Percentiles rank a stretch among this genome's conserved stretches.
phyloP scores from a whole-genome alignment of 2,888 invertebrate genomes.

The Limnephilus rhombicus region DNA sequence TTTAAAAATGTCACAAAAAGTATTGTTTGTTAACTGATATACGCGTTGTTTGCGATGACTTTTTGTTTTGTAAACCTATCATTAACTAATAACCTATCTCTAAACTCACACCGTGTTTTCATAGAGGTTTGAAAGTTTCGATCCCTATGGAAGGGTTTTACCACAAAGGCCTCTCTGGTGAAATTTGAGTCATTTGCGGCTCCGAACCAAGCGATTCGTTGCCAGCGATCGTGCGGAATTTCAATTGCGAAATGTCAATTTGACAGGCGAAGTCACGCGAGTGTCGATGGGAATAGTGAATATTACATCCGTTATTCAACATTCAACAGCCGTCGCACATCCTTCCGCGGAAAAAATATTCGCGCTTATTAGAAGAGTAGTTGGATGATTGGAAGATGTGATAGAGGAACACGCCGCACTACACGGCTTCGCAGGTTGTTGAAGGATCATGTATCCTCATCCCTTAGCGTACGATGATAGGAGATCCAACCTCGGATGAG shows the following conservation, averaged over 20 bases:
- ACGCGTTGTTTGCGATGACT: neutral
- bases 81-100: too few species aligned
- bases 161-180: neutral
- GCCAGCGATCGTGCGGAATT: slow-evolving; percentile 41
- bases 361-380: neutral
- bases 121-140: neutral
- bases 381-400: neutral
- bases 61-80: neutral
- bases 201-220: slow-evolving; percentile 41
- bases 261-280: slow-evolving; percentile 49
- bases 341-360: neutral
- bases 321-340: slow-evolving; percentile 1
- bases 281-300: slow-evolving; percentile 45
- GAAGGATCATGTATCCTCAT: too few species aligned
- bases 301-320: slow-evolving; percentile 38
- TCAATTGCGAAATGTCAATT: slow-evolving; percentile 52
- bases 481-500: neutral
- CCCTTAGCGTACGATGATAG: too few species aligned
- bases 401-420: neutral
- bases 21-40: neutral
- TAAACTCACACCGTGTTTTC: neutral
- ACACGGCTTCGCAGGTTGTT: neutral
- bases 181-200: neutral
- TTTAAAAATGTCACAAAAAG: neutral
- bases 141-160: neutral